These are phyloP conservation scores for Poicephalus meyeri DNA, from an alignment of 2,113 vertebrate species.

Conservation along the genomic window DNA sequence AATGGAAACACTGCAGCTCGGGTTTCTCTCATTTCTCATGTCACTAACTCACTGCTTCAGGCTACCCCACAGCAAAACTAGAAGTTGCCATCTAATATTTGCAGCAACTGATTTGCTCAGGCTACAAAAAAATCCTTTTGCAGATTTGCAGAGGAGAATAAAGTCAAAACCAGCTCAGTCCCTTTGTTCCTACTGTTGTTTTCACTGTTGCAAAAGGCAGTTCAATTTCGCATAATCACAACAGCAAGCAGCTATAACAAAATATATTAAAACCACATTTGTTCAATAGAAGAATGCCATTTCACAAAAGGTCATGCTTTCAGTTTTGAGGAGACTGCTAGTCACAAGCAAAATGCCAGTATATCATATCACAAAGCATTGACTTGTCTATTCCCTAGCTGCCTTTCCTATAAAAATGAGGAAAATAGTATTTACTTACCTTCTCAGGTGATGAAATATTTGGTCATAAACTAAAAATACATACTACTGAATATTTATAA, in stretches of 20 bases:
- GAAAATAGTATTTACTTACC: background rate
- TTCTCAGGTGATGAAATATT: background rate
- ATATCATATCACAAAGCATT: background rate
- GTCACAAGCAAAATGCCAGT: constrained; percentile 45
- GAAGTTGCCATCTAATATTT: background rate
- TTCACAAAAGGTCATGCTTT: constrained; percentile 54
- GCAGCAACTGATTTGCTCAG: background rate
- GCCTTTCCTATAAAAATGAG: background rate
- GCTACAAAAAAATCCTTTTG: background rate
- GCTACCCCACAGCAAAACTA: background rate
- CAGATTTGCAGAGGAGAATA: background rate
- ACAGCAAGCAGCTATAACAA: constrained; percentile 34
- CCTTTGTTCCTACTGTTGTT: background rate
- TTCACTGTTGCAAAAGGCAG: background rate
- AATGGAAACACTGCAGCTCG: background rate
- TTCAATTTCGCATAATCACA: background rate
- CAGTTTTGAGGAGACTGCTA: constrained; percentile 21
- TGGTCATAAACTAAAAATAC: background rate
- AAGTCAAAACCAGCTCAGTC: background rate
- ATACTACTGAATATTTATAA: background rate
- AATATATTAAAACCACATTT: constrained; percentile 44
- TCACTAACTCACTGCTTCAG: background rate
- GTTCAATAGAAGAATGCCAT: constrained; percentile 41
- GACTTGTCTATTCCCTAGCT: background rate
- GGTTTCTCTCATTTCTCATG: background rate